Base-by-base conservation (phyloP, 2,113 vertebrate genomes). In the Hydropotes inermis region DNA sequence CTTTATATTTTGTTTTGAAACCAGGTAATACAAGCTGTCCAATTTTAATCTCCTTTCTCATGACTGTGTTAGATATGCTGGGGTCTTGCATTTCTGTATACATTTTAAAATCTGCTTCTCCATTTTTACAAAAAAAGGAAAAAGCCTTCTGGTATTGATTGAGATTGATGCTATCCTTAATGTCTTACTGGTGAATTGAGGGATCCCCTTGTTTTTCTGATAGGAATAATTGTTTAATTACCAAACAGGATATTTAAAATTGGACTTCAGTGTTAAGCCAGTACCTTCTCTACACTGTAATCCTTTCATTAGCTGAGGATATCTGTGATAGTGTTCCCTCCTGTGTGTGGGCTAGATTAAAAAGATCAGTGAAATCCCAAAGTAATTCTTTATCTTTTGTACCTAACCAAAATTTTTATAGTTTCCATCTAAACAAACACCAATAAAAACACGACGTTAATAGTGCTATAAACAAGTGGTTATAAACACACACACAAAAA, bases 361-460 rank as follows among this genome's bases (percentile, higher is more conserved):
- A 94, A 67, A 94, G 21, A 87, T 82, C 3, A 67, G 43, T 27
- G 1, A 92, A 58, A 92, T 96, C 33, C 54, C 45, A 47, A 85
- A 89, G 23, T 28, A 84, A 88, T 87, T 95, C 30, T 87, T 90
- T 58, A 30, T 94, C 21, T 83, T 83, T 30, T 57, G 23, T 28
- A 57, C 27, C 45, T 93, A 85, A 64, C 85, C 89, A 84, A 94
- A 54, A 79, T 33, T 67, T 83, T 39, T n/a, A 64, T 27, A 27
- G 27, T 86, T 94, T 94, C 61, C 57, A 57, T 92, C 76, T 87
- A 92, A 94, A 54, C 19, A 96, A 94, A 83, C 33, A 89, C 8
- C 4, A 64, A 7, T 33, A 52, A 97, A 91, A 96, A 82, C 4
- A 89, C 2, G 78, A 36, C 21, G 30, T 39, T 39, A 74, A 39